These are phyloP conservation scores for Planiliza haematocheilus DNA, from an alignment of 2,113 vertebrate species.

Conservation along the genomic window DNA sequence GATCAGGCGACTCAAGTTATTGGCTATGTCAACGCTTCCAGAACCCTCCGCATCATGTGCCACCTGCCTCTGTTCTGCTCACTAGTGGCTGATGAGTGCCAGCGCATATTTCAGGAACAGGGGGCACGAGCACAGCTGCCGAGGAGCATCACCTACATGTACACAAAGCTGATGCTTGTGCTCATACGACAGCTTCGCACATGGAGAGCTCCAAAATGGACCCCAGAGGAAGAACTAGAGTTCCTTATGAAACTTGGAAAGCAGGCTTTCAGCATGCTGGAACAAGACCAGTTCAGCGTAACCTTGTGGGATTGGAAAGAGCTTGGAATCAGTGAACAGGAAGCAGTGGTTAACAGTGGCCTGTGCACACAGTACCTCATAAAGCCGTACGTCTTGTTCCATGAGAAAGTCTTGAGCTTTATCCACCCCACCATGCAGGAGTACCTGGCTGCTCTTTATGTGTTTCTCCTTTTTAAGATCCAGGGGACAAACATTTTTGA, in stretches of 20 bases:
- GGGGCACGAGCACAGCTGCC: constrained; percentile 50
- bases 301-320: constrained; percentile 56
- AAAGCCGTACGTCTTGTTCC: constrained; percentile 55
- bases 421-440: constrained; percentile 83
- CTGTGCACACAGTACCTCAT: constrained; percentile 70
- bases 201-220: constrained; percentile 24
- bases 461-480: constrained; percentile 64
- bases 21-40: constrained; percentile 60
- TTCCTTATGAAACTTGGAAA: constrained; percentile 77
- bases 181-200: constrained; percentile 40
- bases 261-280: constrained; percentile 74
- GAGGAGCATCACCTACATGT: constrained; percentile 72
- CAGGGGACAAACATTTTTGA: constrained; percentile 73
- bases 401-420: constrained; percentile 74
- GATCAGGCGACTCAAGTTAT: constrained; percentile 70
- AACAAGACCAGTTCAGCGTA: constrained; percentile 59
- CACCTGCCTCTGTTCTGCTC: constrained; percentile 81
- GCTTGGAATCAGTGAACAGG: neutral
- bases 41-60: constrained; percentile 81
- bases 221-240: constrained; percentile 18
- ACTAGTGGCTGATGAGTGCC: constrained; percentile 63
- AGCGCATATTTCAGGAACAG: constrained; percentile 36
- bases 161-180: constrained; percentile 71
- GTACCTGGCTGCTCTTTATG: constrained; percentile 82
- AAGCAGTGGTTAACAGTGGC: constrained; percentile 68